Percentiles rank a stretch among this genome's conserved stretches.
Conservation (phyloP, 2,888 invertebrate genomes). For the Phortica okadai region DNA sequence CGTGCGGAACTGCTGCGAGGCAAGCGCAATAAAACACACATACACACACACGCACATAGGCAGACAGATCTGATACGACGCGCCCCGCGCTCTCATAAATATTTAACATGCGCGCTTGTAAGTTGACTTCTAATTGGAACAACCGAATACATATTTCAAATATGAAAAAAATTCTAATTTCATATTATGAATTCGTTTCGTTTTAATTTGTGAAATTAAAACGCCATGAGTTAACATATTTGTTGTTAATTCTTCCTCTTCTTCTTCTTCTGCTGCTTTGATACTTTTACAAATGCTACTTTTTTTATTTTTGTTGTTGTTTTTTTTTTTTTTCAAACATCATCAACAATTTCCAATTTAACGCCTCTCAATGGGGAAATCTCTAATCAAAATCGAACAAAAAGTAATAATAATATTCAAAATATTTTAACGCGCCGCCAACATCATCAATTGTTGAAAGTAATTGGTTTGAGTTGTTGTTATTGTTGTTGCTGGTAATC, state of each 20-base stretch:
- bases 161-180: slow-evolving; percentile 21
- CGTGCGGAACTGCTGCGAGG: slow-evolving; percentile 21
- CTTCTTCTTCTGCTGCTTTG: not conserved
- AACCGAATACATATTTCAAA: not conserved
- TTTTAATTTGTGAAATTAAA: slow-evolving; percentile 16
- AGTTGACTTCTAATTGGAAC: slow-evolving; percentile 33
- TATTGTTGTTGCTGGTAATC: slow-evolving; percentile 22
- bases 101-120: slow-evolving; percentile 62
- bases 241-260: not conserved
- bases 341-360: slow-evolving; percentile 24
- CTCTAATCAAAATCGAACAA: slow-evolving; percentile 23
- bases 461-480: not conserved
- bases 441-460: slow-evolving; percentile 13
- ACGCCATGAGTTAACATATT: slow-evolving; percentile 14
- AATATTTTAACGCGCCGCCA: not conserved
- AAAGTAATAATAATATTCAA: not conserved
- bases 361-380: slow-evolving; percentile 20
- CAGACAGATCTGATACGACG: slow-evolving; percentile 38
- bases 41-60: slow-evolving; percentile 1
- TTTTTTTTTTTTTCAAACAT: not conserved
- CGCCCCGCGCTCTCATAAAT: slow-evolving; percentile 69
- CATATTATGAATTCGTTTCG: slow-evolving; percentile 10
- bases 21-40: not conserved
- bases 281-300: not conserved
- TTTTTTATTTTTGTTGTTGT: not conserved